These are phyloP conservation scores for Lateolabrax maculatus DNA, from an alignment of 2,797 vertebrate genomes.

Conservation along the genomic window DNA sequence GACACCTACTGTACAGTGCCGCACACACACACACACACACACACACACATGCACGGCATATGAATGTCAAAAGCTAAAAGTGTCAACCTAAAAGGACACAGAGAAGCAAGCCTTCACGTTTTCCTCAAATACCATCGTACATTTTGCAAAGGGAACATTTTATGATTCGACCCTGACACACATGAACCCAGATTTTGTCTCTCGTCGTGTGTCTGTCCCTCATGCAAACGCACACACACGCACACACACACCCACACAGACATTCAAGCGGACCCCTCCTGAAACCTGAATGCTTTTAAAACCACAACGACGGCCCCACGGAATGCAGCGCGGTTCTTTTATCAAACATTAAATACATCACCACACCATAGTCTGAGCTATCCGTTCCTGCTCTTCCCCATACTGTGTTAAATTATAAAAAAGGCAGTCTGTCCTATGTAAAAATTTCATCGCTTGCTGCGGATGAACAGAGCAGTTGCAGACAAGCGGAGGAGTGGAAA, in stretches of 20 bases:
- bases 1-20: constrained; percentile 22
- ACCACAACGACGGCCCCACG: not conserved
- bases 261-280: constrained; percentile 6
- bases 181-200: constrained; percentile 54
- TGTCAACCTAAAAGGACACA: constrained; percentile 72
- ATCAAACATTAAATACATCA: constrained; percentile 67
- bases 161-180: constrained; percentile 59
- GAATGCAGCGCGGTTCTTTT: constrained; percentile 4
- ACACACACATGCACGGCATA: constrained; percentile 15
- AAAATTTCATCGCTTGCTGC: constrained; percentile 73
- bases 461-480: constrained; percentile 73
- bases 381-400: constrained; percentile 41
- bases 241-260: constrained; percentile 12
- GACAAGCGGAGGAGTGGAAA: constrained; percentile 80
- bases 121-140: constrained; percentile 70
- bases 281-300: constrained; percentile 46
- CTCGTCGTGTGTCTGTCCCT: constrained; percentile 18
- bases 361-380: not conserved
- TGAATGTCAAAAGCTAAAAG: constrained; percentile 80
- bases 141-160: constrained; percentile 69
- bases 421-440: constrained; percentile 66
- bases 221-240: constrained; percentile 14
- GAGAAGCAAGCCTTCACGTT: constrained; percentile 56
- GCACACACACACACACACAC: constrained; percentile 27
- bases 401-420: constrained; percentile 67